A percentile compares a stretch with the other conserved stretches of the same genome.
phyloP scores from a whole-genome alignment of 2,113 vertebrate genomes.

The Fukomys damarensis region DNA sequence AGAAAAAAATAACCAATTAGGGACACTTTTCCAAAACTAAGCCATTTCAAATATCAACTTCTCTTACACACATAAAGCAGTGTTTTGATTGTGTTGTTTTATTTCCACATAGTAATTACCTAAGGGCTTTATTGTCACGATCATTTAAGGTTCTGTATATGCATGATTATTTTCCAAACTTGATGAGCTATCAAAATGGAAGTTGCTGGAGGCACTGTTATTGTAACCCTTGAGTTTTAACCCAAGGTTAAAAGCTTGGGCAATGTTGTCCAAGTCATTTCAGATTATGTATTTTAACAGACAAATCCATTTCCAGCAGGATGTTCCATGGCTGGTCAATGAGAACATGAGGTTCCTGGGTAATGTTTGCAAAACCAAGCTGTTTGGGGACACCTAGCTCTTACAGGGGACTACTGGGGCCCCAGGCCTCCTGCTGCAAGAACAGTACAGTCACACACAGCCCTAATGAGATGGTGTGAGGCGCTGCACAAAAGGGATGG shows the following conservation, averaged over 20 bases:
- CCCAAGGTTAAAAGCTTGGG: neutral
- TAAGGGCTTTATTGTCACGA: neutral
- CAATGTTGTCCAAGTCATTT: neutral
- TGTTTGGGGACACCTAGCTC: neutral
- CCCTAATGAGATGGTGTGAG: neutral
- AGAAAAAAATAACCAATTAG: neutral
- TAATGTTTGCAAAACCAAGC: neutral
- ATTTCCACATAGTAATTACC: neutral
- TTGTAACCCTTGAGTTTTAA: neutral
- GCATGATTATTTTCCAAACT: neutral
- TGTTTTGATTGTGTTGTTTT: neutral
- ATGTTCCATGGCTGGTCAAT: neutral
- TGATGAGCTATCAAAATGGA: neutral
- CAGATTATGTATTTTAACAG: neutral
- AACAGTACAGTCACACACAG: fast-evolving
- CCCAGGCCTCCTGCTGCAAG: neutral
- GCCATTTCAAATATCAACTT: constrained; percentile 3
- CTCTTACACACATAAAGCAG: neutral
- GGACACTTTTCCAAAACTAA: neutral
- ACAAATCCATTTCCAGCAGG: neutral
- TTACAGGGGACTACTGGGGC: neutral
- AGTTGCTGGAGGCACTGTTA: neutral
- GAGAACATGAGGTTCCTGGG: neutral
- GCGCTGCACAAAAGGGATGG: fast-evolving
- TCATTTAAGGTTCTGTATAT: neutral